phyloP scores from a whole-genome alignment of 2,113 vertebrate species.

The Pipa parva region DNA sequence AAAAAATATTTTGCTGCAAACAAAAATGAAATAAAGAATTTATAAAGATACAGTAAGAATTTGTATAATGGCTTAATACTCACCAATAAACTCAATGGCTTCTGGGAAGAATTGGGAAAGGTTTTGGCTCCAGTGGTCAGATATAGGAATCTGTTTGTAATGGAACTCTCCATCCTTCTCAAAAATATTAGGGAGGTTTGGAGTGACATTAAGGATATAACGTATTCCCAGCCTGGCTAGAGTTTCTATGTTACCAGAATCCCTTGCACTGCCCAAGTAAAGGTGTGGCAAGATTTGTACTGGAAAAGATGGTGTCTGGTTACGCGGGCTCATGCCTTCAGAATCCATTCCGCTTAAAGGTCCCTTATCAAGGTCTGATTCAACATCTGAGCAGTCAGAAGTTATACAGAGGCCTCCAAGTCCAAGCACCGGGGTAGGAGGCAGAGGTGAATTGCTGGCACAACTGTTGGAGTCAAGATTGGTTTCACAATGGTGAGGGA shows the following conservation, averaged over 20 bases:
- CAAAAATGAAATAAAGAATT: not conserved
- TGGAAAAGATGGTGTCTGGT: conserved; percentile 71
- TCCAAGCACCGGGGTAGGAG: conserved; percentile 69
- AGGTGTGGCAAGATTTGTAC: conserved; percentile 86
- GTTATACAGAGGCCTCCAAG: conserved; percentile 74
- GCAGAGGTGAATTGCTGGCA: conserved; percentile 59
- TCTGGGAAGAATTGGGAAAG: conserved; percentile 85
- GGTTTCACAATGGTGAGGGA: conserved; percentile 79
- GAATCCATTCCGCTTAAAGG: conserved; percentile 69
- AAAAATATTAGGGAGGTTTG: conserved; percentile 84
- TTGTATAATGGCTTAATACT: conserved; percentile 46
- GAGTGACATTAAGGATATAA: conserved; percentile 84
- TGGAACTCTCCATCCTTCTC: conserved; percentile 79
- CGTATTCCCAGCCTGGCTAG: conserved; percentile 76
- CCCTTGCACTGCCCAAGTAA: conserved; percentile 81
- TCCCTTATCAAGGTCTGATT: conserved; percentile 70
- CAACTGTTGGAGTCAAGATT: conserved; percentile 62
- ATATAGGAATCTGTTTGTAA: conserved; percentile 88
- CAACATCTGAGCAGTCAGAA: conserved; percentile 73
- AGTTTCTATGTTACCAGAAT: conserved; percentile 77
- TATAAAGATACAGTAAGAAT: not conserved
- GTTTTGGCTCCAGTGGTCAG: conserved; percentile 87
- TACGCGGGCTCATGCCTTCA: conserved; percentile 63
- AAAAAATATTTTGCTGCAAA: not conserved
- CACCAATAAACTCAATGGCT: conserved; percentile 83